Conservation (phyloP, 2,888 invertebrate genomes). For the Ctenicera cuprea region DNA sequence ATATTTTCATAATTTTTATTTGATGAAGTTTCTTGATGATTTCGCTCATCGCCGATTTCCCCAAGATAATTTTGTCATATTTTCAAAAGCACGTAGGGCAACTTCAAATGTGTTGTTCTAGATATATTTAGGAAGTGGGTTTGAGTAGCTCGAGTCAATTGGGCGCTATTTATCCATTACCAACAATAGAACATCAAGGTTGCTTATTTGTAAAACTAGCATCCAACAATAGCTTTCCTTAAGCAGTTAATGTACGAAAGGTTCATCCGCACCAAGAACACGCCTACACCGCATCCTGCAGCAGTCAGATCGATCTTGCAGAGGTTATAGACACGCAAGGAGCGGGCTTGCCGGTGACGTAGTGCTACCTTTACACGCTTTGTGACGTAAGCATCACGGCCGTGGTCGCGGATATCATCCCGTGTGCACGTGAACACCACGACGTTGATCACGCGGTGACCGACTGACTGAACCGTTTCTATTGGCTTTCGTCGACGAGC, state of each 20-base stretch:
- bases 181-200: neutral
- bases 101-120: too few relatives aligned
- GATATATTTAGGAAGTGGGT: too few relatives aligned
- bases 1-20: too few relatives aligned
- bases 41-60: too few relatives aligned
- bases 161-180: too few relatives aligned
- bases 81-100: too few relatives aligned
- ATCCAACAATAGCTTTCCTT: slow-evolving; percentile 18
- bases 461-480: slow-evolving; percentile 79
- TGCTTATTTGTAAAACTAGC: neutral
- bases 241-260: slow-evolving; percentile 1
- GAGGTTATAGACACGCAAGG: slow-evolving; percentile 50
- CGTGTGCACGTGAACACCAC: slow-evolving; percentile 90
- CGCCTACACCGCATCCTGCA: slow-evolving; percentile 56
- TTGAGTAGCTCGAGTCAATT: too few relatives aligned
- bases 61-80: too few relatives aligned
- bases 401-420: slow-evolving; percentile 80
- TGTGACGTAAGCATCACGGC: slow-evolving; percentile 80
- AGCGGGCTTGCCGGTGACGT: slow-evolving; percentile 68
- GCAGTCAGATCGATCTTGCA: slow-evolving; percentile 45
- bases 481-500: slow-evolving; percentile 84
- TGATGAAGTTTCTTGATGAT: too few relatives aligned
- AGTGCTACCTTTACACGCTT: slow-evolving; percentile 68
- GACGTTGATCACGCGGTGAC: slow-evolving; percentile 84
- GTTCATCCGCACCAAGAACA: slow-evolving; percentile 55